Base-by-base conservation (phyloP, 2,797 vertebrate genomes). In the Rhinichthys osculus region DNA sequence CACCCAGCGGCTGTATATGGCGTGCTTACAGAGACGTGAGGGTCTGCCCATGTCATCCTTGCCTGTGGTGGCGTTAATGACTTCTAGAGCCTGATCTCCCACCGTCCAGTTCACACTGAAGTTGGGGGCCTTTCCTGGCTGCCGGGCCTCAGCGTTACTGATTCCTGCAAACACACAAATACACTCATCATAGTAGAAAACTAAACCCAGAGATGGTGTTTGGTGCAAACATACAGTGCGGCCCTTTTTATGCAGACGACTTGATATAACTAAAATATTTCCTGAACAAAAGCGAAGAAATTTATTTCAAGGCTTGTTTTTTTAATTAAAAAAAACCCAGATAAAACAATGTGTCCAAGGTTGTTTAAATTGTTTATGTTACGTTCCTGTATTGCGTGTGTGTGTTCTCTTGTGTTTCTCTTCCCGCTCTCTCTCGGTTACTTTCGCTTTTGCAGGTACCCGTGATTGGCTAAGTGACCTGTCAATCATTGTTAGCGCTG, bases 41-140 rank as follows among this genome's bases (percentile, higher is more conserved):
- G 98, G 95, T 0, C 97, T 97, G 30, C 98, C 98, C 96, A 99
- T 94, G 90, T 99, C 98, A 27, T 99, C 98, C 88, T 99, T 99
- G 87, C 98, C 98, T 0, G 98, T 99, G 0, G 97, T 99, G 16
- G 98, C 97, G 3, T 98, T 99, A 92, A 99, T 98, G 27, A 99
- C 92, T 92, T 99, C 98, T 40, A 99, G 93, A 5, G 89, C 93
- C 23, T 95, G 85, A 90, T 99, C 98, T 0, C 97, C 97, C 40
- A 98, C 96, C 0, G 97, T 96, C 98, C 98, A 99, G 95, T 99
- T 99, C 88, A 99, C 98, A 0, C 98, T 99, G 95, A 99, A 99
- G 95, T 97, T 99, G 0, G 98, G 98, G 0, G 98, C 98, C 91
- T 99, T 99, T 27, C 98, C 98, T 0, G 98, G 98, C 71, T 99